Evolutionary conservation across 2,797 vertebrate genomes (phyloP), one percentile per base, ranked within the genome.

Genomic region (Platalea minor): DNA sequence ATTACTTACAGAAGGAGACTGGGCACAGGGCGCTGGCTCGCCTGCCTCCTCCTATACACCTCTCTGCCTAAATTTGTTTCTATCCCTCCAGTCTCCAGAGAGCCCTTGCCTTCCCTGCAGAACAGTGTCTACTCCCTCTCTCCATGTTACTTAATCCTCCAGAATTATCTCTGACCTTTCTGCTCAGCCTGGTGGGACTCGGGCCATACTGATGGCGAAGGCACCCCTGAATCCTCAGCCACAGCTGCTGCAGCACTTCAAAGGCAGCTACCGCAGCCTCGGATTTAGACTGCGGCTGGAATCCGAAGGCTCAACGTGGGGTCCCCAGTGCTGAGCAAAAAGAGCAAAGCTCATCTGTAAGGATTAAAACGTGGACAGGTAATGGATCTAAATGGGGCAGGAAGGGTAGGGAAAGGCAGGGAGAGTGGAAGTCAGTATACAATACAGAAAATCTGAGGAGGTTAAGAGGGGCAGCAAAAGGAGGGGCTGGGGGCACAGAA

Each of bases 301-400:
- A 97, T 95, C 75, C 0, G 0, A 72, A 51, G 50, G 89, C 87
- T 93, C 59, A 25, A 75, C 92, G 85, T 88, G 87, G 61, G 63
- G 94, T 88, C 89, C 45, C 50, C 19, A 37, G 78, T 61, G 89
- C 85, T 73, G 63, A 96, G 76, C 56, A 77, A 90, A 96, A 93
- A 92, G 84, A 94, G 69, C 43, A 92, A 76, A 91, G 79, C 93
- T 93, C 96, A 96, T 97, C 96, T 97, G 93, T 97, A 97, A 97
- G 92, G 96, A 97, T 97, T 97, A 97, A 93, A 96, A 76, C 1
- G 7, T 76, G 89, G 96, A 97, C 97, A 97, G 95, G 92, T 96
- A 95, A 97, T 97, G 92, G 94, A 97, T 93, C 95, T 96, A 95
- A 95, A 81, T 70, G 87, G 73, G 39, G 79, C 23, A 8, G 79